Evolutionary conservation across 2,888 invertebrate genomes (phyloP).

Genomic region (Campopleginae sp.): DNA sequence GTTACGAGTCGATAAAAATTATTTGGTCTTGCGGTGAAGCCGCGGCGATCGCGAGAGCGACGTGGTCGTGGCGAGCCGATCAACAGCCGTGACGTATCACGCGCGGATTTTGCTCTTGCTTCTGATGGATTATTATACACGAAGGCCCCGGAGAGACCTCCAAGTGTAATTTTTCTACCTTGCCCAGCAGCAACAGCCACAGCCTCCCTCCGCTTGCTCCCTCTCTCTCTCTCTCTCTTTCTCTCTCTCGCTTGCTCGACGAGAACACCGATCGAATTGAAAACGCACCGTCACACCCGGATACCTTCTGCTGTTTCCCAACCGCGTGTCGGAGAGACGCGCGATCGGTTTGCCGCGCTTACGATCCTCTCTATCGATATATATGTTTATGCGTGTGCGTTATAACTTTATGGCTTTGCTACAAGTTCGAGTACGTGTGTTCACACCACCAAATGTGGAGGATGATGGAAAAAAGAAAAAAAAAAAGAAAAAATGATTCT

Average conservation of each 20-base stretch:
- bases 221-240: neutral
- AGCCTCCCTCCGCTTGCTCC: neutral
- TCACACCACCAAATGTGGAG: slow-evolving; percentile 41
- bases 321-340: slow-evolving; percentile 60
- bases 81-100: slow-evolving; percentile 37
- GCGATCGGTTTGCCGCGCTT: slow-evolving; percentile 61
- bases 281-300: slow-evolving; percentile 80
- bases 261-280: slow-evolving; percentile 69
- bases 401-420: slow-evolving; percentile 22
- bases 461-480: slow-evolving; percentile 6
- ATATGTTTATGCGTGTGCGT: neutral
- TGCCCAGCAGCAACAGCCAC: neutral
- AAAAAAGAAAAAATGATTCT: slow-evolving; percentile 52
- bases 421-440: slow-evolving; percentile 30
- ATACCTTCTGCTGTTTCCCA: slow-evolving; percentile 80
- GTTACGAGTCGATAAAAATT: slow-evolving; percentile 4
- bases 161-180: slow-evolving; percentile 53
- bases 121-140: slow-evolving; percentile 31
- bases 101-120: slow-evolving; percentile 35
- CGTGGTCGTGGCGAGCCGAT: slow-evolving; percentile 11
- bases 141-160: slow-evolving; percentile 44
- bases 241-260: neutral
- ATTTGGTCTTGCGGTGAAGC: neutral
- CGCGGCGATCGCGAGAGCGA: slow-evolving; percentile 11
- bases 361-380: slow-evolving; percentile 18